phyloP scores from a whole-genome alignment of 2,888 invertebrate species.

The Hofmannophila pseudospretella region DNA sequence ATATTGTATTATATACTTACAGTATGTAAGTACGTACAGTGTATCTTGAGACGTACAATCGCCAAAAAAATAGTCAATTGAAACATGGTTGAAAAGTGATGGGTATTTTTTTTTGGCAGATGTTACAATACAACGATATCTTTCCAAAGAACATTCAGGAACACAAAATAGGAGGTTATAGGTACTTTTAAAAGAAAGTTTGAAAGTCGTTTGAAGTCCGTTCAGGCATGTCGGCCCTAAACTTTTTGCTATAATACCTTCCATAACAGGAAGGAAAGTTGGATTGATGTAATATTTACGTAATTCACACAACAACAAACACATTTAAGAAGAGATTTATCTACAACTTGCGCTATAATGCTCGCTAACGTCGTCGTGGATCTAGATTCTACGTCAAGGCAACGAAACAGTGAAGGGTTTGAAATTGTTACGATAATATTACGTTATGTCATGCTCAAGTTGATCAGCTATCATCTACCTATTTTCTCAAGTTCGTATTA shows the following conservation, averaged over 20 bases:
- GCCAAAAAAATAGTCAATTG: too few species aligned
- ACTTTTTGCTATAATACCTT: constrained; percentile 40
- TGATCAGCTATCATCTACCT: not conserved
- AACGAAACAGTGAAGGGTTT: constrained; percentile 8
- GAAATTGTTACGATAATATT: not conserved
- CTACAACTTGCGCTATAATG: constrained; percentile 18
- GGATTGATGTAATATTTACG: constrained; percentile 41
- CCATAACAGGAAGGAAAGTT: constrained; percentile 44
- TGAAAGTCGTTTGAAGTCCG: constrained; percentile 14
- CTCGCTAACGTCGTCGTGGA: constrained; percentile 5
- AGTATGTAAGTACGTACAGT: too few species aligned
- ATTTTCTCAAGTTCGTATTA: too few species aligned
- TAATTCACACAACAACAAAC: constrained; percentile 27
- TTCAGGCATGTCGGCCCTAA: constrained; percentile 24
- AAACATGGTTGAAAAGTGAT: too few species aligned
- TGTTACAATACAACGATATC: too few species aligned
- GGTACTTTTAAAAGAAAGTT: constrained; percentile 6
- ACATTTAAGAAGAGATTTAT: constrained; percentile 23
- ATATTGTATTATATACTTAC: too few species aligned
- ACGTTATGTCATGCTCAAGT: too few species aligned
- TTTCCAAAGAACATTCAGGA: too few species aligned
- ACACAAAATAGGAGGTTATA: too few species aligned
- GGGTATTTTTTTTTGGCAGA: too few species aligned
- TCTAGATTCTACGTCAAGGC: constrained; percentile 4
- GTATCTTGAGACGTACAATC: too few species aligned